Percentiles rank a stretch among this genome's conserved stretches.
Conservation (phyloP, 1,140 invertebrate genomes). For the Caerostris extrusa region DNA sequence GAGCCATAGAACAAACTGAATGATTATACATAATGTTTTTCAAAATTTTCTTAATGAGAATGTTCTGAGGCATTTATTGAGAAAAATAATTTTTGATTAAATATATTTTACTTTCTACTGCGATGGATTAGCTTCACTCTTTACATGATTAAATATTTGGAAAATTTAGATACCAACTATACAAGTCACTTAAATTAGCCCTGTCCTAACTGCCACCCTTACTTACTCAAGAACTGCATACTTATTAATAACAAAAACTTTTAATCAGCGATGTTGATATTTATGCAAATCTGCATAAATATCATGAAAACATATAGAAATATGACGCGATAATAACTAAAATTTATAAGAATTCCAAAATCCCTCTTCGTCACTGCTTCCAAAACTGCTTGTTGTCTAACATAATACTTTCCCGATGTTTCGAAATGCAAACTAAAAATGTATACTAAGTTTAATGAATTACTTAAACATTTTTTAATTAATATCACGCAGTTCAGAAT, state of each 20-base stretch:
- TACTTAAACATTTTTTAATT: constrained; percentile 30
- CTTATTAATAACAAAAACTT: not conserved
- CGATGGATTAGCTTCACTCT: too few species aligned
- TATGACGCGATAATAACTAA: not conserved
- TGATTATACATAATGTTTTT: too few species aligned
- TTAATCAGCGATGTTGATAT: not conserved
- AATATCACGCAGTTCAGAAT: constrained; percentile 1
- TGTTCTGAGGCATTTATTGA: too few species aligned
- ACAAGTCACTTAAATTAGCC: too few species aligned
- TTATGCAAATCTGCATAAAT: not conserved
- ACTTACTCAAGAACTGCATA: not conserved
- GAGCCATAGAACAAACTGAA: too few species aligned
- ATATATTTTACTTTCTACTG: too few species aligned
- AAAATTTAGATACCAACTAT: too few species aligned
- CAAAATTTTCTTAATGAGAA: too few species aligned
- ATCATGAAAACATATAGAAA: not conserved
- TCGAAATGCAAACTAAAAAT: not conserved
- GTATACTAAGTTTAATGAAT: constrained; percentile 22
- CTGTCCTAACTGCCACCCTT: not conserved
- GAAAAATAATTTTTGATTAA: too few species aligned
- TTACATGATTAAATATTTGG: too few species aligned
- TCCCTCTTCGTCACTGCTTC: not conserved
- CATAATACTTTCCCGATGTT: constrained; percentile 6
- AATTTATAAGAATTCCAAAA: not conserved
- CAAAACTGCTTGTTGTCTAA: not conserved